Percentiles rank a stretch among this genome's conserved stretches.
phyloP scores from a whole-genome alignment of 2,888 invertebrate species.

The Alsophila aescularia region DNA sequence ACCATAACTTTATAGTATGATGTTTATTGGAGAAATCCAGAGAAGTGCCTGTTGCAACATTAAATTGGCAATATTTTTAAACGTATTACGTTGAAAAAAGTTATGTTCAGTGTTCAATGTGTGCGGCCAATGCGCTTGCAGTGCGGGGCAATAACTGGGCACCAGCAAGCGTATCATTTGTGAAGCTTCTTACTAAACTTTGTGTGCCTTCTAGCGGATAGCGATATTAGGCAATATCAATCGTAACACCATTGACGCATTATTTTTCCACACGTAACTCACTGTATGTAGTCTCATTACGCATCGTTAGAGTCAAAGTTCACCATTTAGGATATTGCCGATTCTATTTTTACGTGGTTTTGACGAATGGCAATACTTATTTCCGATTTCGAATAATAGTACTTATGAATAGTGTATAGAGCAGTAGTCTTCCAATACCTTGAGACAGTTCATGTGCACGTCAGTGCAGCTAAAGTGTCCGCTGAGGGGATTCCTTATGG shows the following conservation, averaged over 20 bases:
- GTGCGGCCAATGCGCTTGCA: slow-evolving; percentile 40
- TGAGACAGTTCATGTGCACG: slow-evolving; percentile 67
- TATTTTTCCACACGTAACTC: slow-evolving; percentile 56
- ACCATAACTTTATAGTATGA: slow-evolving; percentile 78
- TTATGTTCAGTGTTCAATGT: slow-evolving; percentile 72
- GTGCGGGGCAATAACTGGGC: slow-evolving; percentile 36
- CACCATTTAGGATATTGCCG: slow-evolving; percentile 64
- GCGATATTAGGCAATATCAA: slow-evolving; percentile 80
- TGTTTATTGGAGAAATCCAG: slow-evolving; percentile 84
- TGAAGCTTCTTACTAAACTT: slow-evolving; percentile 84
- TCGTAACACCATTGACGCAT: slow-evolving; percentile 70
- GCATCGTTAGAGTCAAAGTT: slow-evolving; percentile 56
- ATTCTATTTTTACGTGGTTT: slow-evolving; percentile 57
- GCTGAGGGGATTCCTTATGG: slow-evolving; percentile 81
- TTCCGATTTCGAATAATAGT: slow-evolving; percentile 74
- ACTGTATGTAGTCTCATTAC: slow-evolving; percentile 53
- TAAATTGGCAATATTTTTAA: slow-evolving; percentile 83
- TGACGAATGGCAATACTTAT: slow-evolving; percentile 51
- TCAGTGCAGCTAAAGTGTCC: slow-evolving; percentile 61
- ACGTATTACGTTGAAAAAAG: slow-evolving; percentile 70
- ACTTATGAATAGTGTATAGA: slow-evolving; percentile 74
- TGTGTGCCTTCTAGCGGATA: slow-evolving; percentile 84
- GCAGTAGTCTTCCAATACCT: slow-evolving; percentile 84
- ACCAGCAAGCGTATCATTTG: slow-evolving; percentile 62
- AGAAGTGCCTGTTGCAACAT: slow-evolving; percentile 83